A percentile compares a stretch with the other conserved stretches of the same genome.
Evolutionary conservation across 2,797 vertebrate genomes (phyloP).

Genomic region (Ctenosaura bakeri): DNA sequence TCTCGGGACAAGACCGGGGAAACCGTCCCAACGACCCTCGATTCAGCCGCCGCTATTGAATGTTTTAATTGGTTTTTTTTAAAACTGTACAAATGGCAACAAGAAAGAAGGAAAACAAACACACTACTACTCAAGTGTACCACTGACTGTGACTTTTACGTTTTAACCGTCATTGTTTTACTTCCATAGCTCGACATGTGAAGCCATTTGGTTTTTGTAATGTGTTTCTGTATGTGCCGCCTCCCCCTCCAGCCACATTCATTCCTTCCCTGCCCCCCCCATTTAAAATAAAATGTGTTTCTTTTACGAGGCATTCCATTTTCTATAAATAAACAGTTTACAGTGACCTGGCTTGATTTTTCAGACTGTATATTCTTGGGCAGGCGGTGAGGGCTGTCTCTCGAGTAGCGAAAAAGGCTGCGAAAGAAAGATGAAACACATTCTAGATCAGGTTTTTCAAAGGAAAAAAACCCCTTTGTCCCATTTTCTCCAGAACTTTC

Average conservation of each 20-base stretch:
- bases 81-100: constrained; percentile 68
- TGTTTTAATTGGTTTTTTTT: constrained; percentile 39
- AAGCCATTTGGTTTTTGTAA: constrained; percentile 77
- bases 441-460: no score
- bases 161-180: constrained; percentile 75
- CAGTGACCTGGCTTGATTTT: constrained; percentile 37
- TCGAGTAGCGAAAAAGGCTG: no score
- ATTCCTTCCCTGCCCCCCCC: background rate
- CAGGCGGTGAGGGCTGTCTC: background rate
- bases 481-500: no score
- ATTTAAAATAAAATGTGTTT: constrained; percentile 40
- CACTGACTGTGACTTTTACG: constrained; percentile 76
- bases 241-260: constrained; percentile 56
- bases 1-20: constrained; percentile 85
- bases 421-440: no score
- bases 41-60: constrained; percentile 83
- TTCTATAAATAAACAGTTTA: constrained; percentile 71
- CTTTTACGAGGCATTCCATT: constrained; percentile 77
- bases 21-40: constrained; percentile 80
- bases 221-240: constrained; percentile 74
- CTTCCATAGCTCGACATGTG: constrained; percentile 79
- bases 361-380: background rate
- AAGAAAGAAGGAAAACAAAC: constrained; percentile 22
- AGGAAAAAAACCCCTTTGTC: no score
- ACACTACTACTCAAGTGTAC: constrained; percentile 67